Base-by-base conservation (phyloP, 2,113 vertebrate genomes). In the Cyrtonyx montezumae region DNA sequence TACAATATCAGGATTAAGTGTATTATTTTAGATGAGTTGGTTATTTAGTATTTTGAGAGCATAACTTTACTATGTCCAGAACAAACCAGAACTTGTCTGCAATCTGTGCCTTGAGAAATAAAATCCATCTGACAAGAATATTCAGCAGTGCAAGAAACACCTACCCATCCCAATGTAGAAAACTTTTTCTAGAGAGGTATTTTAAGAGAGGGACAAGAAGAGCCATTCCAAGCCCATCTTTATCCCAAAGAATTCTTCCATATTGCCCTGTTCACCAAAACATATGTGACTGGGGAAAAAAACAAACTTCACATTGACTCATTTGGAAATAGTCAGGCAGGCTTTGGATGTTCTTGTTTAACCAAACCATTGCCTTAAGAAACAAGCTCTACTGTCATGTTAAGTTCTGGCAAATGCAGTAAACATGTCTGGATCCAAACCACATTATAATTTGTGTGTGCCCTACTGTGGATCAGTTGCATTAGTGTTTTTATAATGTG, bases 31-130 rank as follows among this genome's bases (percentile, higher is more conserved):
- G 37, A 77, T 85, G 1, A 93, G 70, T 40, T 63, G 4, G 30
- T 59, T 87, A 61, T 92, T 90, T 87, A 80, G 26, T 71, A 61
- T 86, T 91, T 94, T 90, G 77, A 96, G 90, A 94, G 40, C 62
- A 82, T 18, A 76, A 46, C 73, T 93, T 94, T 95, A 80, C 68
- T 75, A 79, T 48, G 58, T 71, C 91, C 51, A 89, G 79, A 91
- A 67, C 46, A 93, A 65, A 75, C 19, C 71, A 87, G 68, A 90
- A 92, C 61, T 80, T 94, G 79, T 79, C 96, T 89, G 65, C 46
- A 85, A 56, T 36, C 32, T 85, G 30, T 80, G 43, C 30, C 65
- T 61, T 86, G 76, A 91, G 89, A 61, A 95, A 78, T 56, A 83
- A 56, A 70, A 10, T 89, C 65, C 71, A 91, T 89, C 81, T 96